A percentile compares a stretch with the other conserved stretches of the same genome.
Evolutionary conservation across 1,140 invertebrate genomes (phyloP).

Genomic region (Megalopta genalis): DNA sequence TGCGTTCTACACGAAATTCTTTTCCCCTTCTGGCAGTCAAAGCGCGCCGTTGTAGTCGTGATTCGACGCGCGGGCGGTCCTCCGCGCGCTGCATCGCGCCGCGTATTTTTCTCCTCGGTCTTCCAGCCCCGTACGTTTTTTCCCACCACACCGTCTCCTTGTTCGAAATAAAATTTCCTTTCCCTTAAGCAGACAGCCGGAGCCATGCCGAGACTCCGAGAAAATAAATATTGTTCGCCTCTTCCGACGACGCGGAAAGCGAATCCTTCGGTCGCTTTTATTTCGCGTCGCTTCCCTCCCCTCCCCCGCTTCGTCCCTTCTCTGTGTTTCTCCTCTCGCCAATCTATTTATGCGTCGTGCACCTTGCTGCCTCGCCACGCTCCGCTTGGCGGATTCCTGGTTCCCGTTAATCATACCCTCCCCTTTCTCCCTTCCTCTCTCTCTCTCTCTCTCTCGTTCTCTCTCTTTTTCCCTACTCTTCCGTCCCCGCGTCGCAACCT

Average conservation of each 20-base stretch:
- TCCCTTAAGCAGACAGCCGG: slow-evolving; percentile 27
- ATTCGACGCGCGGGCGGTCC: not conserved
- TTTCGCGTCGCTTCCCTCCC: not conserved
- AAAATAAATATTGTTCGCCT: slow-evolving; percentile 45
- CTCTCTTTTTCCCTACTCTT: too few species aligned
- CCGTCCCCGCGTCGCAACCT: not conserved
- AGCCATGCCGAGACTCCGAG: slow-evolving; percentile 9
- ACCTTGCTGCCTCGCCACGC: not conserved
- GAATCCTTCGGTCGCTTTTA: slow-evolving; percentile 17
- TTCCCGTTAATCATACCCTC: slow-evolving; percentile 33
- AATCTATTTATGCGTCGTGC: not conserved
- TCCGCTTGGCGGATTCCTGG: slow-evolving; percentile 15
- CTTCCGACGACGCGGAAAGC: not conserved
- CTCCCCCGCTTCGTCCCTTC: too few species aligned
- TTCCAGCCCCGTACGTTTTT: not conserved
- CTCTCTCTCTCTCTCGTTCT: too few species aligned
- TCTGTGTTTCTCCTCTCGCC: too few species aligned
- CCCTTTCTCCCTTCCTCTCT: not conserved
- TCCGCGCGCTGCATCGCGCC: not conserved
- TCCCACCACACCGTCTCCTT: too few species aligned
- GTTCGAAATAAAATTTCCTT: slow-evolving; percentile 16
- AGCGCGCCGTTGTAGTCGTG: slow-evolving; percentile 22
- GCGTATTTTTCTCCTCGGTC: not conserved
- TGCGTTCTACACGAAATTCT: slow-evolving; percentile 33
- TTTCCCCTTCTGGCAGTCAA: slow-evolving; percentile 8